Base-by-base conservation (phyloP, 2,797 vertebrate genomes). In the Chromis chromis region DNA sequence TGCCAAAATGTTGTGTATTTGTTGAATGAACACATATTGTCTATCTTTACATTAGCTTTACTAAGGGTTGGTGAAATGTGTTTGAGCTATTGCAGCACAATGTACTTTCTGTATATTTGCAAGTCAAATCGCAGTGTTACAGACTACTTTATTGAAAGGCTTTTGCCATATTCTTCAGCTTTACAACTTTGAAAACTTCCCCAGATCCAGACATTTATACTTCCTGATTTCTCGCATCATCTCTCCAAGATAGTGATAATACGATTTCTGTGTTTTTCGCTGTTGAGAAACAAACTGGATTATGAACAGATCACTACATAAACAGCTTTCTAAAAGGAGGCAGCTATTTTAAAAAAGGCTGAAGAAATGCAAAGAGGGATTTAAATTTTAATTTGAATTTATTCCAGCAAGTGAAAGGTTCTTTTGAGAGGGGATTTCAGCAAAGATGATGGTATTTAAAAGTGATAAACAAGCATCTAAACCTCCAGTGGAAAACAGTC, bases 321-420 rank as follows among this genome's bases (percentile, higher is more conserved):
- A 96, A 96, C 95, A 95, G 95, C 95, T 96, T 95, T 95, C 95
- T 95, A 95, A 96, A 96, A 95, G 94, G 92, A 96, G 95, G 94
- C 95, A 95, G 95, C 95, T 96, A 95, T 96, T 95, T 95, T 95
- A 96, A 95, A 96, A 95, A 94, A 94, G 94, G 95, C 95, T 95
- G 94, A 95, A 95, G 95, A 94, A 95, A 96, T 96, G 94, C 95
- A 95, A 96, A 96, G 95, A 95, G 93, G 95, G 95, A 96, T 96
- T 96, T 95, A 96, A 96, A 96, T 96, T 96, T 96, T 94, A 96
- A 96, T 96, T 96, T 96, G 95, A 96, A 96, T 95, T 95, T 95
- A 96, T 95, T 96, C 95, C 95, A 96, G 95, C 94, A 95, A 95
- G 94, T 96, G 95, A 96, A 96, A 95, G 95, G 94, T 96, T 96